These are phyloP conservation scores for Lordiphosa collinella DNA, from an alignment of 1,140 invertebrate species.

Conservation along the genomic window DNA sequence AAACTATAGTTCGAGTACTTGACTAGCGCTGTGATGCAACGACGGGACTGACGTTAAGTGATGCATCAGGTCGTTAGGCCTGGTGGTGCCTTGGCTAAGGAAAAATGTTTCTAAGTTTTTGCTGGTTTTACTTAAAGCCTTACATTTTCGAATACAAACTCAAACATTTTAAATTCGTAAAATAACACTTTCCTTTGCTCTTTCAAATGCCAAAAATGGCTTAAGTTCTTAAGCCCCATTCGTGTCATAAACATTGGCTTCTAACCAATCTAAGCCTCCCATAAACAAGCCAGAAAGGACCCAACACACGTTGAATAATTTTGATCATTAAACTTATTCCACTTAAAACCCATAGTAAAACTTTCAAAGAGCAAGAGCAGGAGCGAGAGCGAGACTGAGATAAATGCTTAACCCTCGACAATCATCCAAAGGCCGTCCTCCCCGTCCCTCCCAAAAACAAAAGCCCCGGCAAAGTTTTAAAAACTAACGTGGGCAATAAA, in stretches of 20 bases:
- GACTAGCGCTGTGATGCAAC: no score
- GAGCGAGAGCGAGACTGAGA: conserved; percentile 28
- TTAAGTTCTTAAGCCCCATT: background rate
- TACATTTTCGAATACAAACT: no score
- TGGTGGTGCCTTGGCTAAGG: no score
- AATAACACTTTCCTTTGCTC: no score
- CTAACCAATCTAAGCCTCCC: conserved; percentile 18
- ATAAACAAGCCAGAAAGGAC: conserved; percentile 47
- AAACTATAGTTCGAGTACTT: no score
- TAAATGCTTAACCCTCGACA: conserved; percentile 62
- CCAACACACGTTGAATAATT: conserved; percentile 61
- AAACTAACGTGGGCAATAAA: conserved; percentile 64
- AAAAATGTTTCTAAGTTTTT: no score
- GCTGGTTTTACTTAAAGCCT: no score
- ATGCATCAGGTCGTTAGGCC: no score
- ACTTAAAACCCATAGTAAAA: conserved; percentile 50
- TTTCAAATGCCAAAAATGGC: no score
- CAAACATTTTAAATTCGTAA: no score
- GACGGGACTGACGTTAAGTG: no score
- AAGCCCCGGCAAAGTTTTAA: conserved; percentile 50
- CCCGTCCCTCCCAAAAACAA: background rate
- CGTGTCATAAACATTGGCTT: conserved; percentile 37
- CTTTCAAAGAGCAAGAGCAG: conserved; percentile 14
- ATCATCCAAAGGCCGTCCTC: conserved; percentile 20
- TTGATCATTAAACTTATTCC: conserved; percentile 64